A percentile compares a stretch with the other conserved stretches of the same genome.
Conservation (phyloP, 2,797 vertebrate genomes). For the Propithecus deckenii region DNA sequence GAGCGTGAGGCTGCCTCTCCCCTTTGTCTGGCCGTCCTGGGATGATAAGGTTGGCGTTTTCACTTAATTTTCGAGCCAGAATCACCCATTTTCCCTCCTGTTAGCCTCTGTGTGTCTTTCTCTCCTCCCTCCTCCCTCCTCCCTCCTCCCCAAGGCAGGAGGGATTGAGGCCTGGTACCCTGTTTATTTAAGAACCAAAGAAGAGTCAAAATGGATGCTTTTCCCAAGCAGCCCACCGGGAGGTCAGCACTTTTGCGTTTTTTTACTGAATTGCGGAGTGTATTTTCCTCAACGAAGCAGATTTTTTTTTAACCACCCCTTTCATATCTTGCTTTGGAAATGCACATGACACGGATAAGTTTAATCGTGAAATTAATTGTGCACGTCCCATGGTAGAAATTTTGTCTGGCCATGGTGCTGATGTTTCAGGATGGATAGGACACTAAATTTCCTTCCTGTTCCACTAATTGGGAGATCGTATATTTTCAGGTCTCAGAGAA, state of each 20-base stretch:
- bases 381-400: conserved; percentile 51
- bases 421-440: conserved; percentile 74
- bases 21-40: conserved; percentile 79
- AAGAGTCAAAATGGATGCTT: not conserved
- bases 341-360: not conserved
- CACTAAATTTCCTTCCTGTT: conserved; percentile 79
- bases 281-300: conserved; percentile 1
- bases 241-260: not conserved
- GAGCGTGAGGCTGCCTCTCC: conserved; percentile 62
- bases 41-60: conserved; percentile 82
- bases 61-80: conserved; percentile 83
- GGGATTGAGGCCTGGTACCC: not conserved
- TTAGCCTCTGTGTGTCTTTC: not conserved
- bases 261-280: not conserved
- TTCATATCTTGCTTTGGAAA: conserved; percentile 14
- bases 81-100: not conserved
- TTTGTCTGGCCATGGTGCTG: conserved; percentile 61
- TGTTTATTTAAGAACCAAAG: not conserved
- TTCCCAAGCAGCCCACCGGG: not conserved
- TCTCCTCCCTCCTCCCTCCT: not conserved
- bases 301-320: not conserved
- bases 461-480: conserved; percentile 69
- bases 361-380: conserved; percentile 17
- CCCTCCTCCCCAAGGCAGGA: not conserved
- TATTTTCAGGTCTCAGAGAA: conserved; percentile 78